Conservation (phyloP, 2,888 invertebrate genomes). For the Megastigmus dorsalis region DNA sequence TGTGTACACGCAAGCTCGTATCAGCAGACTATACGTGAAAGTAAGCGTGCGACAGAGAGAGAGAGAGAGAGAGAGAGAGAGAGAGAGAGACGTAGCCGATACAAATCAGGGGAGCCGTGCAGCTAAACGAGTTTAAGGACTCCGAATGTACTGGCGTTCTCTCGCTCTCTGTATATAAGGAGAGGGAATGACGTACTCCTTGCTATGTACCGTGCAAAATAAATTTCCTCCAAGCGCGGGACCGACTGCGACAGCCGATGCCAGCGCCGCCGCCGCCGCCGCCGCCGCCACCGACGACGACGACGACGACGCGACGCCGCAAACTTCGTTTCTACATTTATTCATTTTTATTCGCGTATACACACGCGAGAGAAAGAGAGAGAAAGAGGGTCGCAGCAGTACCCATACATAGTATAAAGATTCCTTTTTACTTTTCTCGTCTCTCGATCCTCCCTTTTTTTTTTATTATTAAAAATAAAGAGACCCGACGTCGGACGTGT, state of each 20-base stretch:
- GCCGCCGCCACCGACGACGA: too few relatives aligned
- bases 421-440: neutral
- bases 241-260: too few relatives aligned
- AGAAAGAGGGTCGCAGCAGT: too few relatives aligned
- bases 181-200: neutral
- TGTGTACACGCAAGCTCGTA: neutral
- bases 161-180: too few relatives aligned
- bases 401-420: too few relatives aligned
- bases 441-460: neutral
- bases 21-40: too few relatives aligned
- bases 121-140: slow-evolving; percentile 39
- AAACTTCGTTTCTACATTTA: slow-evolving; percentile 26
- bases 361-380: too few relatives aligned
- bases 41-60: too few relatives aligned
- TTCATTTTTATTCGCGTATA: slow-evolving; percentile 24
- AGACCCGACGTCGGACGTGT: neutral
- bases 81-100: neutral
- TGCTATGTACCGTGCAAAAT: neutral
- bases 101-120: slow-evolving; percentile 20
- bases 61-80: too few relatives aligned
- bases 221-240: slow-evolving; percentile 11
- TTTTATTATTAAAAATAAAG: slow-evolving; percentile 19
- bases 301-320: neutral
- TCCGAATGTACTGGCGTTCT: neutral
- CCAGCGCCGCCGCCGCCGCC: too few relatives aligned